These are phyloP conservation scores for Macrocentrus cingulum DNA, from an alignment of 1,140 invertebrate species.

Conservation along the genomic window DNA sequence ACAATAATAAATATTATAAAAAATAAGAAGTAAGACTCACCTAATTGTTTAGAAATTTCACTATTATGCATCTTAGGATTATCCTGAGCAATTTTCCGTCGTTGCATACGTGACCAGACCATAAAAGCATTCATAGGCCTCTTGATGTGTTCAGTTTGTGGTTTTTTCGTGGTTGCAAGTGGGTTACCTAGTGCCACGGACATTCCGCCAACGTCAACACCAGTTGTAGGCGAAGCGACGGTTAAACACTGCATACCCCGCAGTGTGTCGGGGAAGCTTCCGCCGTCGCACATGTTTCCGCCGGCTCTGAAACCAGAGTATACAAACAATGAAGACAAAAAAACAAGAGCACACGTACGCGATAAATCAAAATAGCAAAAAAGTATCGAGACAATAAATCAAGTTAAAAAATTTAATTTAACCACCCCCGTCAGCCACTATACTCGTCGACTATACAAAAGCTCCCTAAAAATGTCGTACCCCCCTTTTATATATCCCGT, in stretches of 20 bases:
- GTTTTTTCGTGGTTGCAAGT: constrained; percentile 48
- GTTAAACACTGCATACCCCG: constrained; percentile 54
- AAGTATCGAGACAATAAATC: neutral
- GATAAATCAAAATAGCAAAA: neutral
- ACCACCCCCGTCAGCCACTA: too few relatives aligned
- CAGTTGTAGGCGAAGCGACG: constrained; percentile 47
- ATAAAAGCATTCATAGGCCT: constrained; percentile 71
- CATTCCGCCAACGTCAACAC: constrained; percentile 48
- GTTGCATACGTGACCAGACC: constrained; percentile 84
- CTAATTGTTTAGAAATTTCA: constrained; percentile 93
- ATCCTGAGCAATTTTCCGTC: constrained; percentile 92
- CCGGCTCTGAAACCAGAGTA: constrained; percentile 49
- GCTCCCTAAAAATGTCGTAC: too few relatives aligned
- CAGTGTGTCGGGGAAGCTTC: constrained; percentile 52
- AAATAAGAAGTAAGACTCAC: constrained; percentile 59
- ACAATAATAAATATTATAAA: neutral
- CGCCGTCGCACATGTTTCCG: constrained; percentile 59
- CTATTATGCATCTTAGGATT: constrained; percentile 99
- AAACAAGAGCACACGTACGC: neutral
- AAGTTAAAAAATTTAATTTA: too few relatives aligned
- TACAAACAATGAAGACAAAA: neutral
- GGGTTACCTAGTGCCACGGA: constrained; percentile 46
- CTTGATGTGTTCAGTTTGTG: constrained; percentile 63
- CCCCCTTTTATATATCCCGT: neutral
- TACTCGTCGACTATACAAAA: too few relatives aligned